Percentiles rank a stretch among this genome's conserved stretches.
Evolutionary conservation across 2,888 invertebrate species (phyloP).

Genomic region (Priocnemis perturbator): DNA sequence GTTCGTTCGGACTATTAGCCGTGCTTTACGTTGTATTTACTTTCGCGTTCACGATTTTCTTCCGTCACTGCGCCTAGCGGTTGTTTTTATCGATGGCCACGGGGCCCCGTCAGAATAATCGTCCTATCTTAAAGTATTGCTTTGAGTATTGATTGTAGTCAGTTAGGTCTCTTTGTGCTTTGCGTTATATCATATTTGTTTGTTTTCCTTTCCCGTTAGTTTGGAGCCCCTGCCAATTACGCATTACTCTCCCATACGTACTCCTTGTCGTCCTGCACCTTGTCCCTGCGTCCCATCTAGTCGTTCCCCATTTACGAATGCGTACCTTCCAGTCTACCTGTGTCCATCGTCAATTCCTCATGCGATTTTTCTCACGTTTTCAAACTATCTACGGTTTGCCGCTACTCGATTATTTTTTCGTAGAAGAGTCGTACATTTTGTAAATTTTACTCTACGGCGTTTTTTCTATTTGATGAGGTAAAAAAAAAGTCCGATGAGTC

Average conservation of each 20-base stretch:
- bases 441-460: conserved; percentile 25
- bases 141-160: conserved; percentile 2
- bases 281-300: no score
- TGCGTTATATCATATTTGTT: conserved; percentile 10
- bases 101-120: conserved; percentile 1
- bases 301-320: conserved; percentile 43
- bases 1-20: conserved; percentile 36
- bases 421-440: conserved; percentile 27
- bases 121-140: not conserved
- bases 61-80: conserved; percentile 3
- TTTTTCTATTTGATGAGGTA: conserved; percentile 25
- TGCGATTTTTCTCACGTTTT: no score
- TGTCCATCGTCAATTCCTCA: not conserved
- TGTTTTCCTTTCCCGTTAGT: not conserved
- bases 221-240: no score
- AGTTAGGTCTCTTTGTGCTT: conserved; percentile 3
- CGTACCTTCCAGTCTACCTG: conserved; percentile 15
- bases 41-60: conserved; percentile 10
- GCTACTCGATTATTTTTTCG: conserved; percentile 27
- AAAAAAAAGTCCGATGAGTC: conserved; percentile 24
- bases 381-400: conserved; percentile 3
- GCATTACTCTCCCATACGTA: no score
- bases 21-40: not conserved
- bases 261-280: no score
- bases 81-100: conserved; percentile 11